These are phyloP conservation scores for Ailurus styani DNA, from an alignment of 2,113 vertebrate species.

Conservation along the genomic window DNA sequence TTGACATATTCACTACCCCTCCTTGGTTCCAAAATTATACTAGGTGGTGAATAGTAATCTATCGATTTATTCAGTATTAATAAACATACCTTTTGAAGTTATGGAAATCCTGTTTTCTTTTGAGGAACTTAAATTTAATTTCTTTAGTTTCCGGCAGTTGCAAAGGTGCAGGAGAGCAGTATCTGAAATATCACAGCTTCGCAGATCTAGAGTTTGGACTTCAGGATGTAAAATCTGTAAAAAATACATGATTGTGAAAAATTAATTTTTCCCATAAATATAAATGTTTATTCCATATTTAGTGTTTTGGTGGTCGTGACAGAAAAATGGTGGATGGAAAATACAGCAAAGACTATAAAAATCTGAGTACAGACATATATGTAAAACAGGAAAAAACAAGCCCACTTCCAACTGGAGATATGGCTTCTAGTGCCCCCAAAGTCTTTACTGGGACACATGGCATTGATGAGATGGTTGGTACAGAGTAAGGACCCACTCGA, in stretches of 20 bases:
- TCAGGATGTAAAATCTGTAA: constrained; percentile 87
- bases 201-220: constrained; percentile 84
- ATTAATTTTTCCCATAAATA: constrained; percentile 9
- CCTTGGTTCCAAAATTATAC: constrained; percentile 11
- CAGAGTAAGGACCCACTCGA: background rate
- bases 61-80: background rate
- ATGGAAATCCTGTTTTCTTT: constrained; percentile 80
- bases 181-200: constrained; percentile 87
- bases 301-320: background rate
- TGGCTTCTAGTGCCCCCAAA: background rate
- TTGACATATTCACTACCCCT: background rate
- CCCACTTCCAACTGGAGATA: background rate
- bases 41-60: background rate
- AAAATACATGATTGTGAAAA: constrained; percentile 38
- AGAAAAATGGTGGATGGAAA: background rate
- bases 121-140: constrained; percentile 83
- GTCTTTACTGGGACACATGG: background rate
- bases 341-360: background rate
- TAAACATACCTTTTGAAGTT: constrained; percentile 84
- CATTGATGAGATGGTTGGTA: background rate
- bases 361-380: background rate
- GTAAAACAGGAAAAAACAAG: background rate
- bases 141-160: constrained; percentile 84
- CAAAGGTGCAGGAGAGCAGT: constrained; percentile 80
- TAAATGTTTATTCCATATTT: background rate